Base-by-base conservation (phyloP, 2,797 vertebrate genomes). In the Psittacula echo region DNA sequence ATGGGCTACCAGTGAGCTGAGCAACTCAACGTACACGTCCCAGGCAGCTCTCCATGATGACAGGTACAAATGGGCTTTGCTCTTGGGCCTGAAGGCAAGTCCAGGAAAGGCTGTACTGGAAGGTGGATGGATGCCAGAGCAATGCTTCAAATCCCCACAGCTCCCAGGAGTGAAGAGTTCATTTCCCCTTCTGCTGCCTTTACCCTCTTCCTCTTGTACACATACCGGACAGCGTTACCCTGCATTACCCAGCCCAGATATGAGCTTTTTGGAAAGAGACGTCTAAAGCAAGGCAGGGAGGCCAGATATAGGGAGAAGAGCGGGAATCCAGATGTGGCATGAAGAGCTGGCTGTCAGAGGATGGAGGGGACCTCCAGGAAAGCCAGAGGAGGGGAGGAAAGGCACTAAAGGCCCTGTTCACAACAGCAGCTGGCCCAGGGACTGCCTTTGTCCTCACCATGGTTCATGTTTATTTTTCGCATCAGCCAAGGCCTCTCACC, bases 381-480 rank as follows among this genome's bases (percentile, higher is more conserved):
- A 66, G 67, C 34, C 64, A 47, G 60, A 66, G 50, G 23, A 65
- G 53, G 51, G 26, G 39, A 88, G 76, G 79, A 66, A 94, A 91
- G 68, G 34, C 61, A 8, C 21, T 61, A 66, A 93, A 90, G 68
- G n/a, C 53, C 8, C 17, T 61, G 45, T 78, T 87, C 89, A 90
- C 60, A 85, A 10, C 11, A 76, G 48, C 53, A 70, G 71, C 85
- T 88, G 89, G 70, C 84, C 71, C 39, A 47, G 62, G 1, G 0
- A 26, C 53, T 76, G 2, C 45, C 75, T 95, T 90, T 85, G 83
- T 95, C 90, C 82, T 67, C 5, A 62, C 37, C 29, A 5, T 24
- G 41, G 60, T 26, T 77, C 18, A 4, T 81, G 86, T 78, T 90
- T 90, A 54, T 78, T 85, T 96, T 92, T 95, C 84, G 23, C 54